Conservation (phyloP, 2,797 vertebrate species). For the Anabacerthia variegaticeps region DNA sequence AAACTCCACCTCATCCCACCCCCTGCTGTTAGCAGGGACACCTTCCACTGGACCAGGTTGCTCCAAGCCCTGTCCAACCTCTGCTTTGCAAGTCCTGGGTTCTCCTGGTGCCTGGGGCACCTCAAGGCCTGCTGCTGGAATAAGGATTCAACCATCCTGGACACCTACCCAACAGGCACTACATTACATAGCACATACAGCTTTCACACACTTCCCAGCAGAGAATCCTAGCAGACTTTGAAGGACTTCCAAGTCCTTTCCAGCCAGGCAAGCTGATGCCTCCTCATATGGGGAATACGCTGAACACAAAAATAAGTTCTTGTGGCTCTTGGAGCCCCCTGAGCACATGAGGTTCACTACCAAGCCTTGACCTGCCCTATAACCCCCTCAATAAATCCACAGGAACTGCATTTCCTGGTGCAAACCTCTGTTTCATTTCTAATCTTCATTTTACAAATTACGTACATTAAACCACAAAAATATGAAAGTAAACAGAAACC, state of each 20-base stretch:
- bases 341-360: accelerated
- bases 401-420: neutral
- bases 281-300: accelerated
- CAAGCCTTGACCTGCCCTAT: neutral
- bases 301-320: neutral
- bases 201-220: accelerated
- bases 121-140: neutral
- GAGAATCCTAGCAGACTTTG: neutral
- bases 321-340: neutral
- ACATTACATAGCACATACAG: accelerated
- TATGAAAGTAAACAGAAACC: neutral
- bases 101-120: neutral
- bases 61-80: neutral
- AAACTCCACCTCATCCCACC: neutral
- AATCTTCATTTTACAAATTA: neutral
- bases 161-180: neutral
- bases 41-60: neutral
- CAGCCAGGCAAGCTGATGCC: neutral
- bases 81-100: neutral
- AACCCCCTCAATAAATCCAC: accelerated
- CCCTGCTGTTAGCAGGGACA: neutral
- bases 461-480: accelerated
- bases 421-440: accelerated
- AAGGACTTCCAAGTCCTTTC: neutral
- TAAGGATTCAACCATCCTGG: accelerated